Evolutionary conservation across 2,888 invertebrate species (phyloP).

Genomic region (Phlogophora meticulosa): DNA sequence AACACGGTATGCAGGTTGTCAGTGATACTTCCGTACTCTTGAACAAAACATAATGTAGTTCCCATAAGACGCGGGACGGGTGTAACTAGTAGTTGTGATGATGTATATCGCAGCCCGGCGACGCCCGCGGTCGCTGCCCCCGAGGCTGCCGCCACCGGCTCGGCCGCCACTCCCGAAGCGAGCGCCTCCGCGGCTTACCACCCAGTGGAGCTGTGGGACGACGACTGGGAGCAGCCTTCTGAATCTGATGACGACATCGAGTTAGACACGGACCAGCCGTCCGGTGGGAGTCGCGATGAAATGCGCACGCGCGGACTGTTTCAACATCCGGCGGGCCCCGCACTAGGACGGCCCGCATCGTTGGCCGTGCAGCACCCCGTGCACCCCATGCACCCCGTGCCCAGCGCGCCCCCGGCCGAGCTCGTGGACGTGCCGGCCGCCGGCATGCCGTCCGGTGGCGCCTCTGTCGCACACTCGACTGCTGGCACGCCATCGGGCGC

Average conservation of each 20-base stretch:
- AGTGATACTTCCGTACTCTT: too few species aligned
- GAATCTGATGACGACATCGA: conserved; percentile 19
- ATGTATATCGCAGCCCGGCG: conserved; percentile 18
- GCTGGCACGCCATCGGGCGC: conserved; percentile 53
- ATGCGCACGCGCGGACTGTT: neutral
- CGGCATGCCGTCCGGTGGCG: conserved; percentile 61
- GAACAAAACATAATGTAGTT: too few species aligned
- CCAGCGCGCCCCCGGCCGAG: conserved; percentile 15
- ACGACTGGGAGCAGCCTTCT: conserved; percentile 23
- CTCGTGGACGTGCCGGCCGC: conserved; percentile 32
- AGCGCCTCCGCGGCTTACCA: neutral
- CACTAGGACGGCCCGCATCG: conserved; percentile 29
- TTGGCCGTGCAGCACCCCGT: conserved; percentile 24
- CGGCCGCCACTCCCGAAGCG: neutral
- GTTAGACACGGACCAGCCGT: conserved; percentile 26
- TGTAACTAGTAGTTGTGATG: conserved; percentile 16
- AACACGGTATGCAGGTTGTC: too few species aligned
- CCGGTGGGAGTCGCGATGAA: conserved; percentile 9
- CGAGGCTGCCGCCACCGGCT: neutral
- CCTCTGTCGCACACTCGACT: conserved; percentile 25
- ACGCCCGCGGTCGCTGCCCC: neutral
- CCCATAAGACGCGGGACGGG: neutral
- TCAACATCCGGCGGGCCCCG: conserved; percentile 9
- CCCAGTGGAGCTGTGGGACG: conserved; percentile 20
- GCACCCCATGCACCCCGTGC: neutral